A percentile compares a stretch with the other conserved stretches of the same genome.
These are phyloP conservation scores for Scolopax bukidnonensis DNA, from an alignment of 2,797 vertebrate genomes.

Conservation along the genomic window DNA sequence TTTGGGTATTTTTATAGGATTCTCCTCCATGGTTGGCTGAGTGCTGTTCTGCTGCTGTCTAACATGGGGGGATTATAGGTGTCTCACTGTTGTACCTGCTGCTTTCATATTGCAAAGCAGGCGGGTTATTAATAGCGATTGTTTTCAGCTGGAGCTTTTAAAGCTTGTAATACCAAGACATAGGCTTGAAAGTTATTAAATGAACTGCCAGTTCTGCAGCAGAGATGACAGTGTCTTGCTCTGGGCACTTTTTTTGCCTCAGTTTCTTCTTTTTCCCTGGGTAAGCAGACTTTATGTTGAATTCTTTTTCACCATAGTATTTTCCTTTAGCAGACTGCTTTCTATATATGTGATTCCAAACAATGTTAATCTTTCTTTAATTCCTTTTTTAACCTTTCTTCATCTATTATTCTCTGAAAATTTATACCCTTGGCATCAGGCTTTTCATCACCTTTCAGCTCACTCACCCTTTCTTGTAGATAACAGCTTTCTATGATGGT, in stretches of 20 bases:
- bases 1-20: slow-evolving; percentile 66
- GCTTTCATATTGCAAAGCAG: slow-evolving; percentile 49
- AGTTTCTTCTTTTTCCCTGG: slow-evolving; percentile 7
- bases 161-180: slow-evolving; percentile 40
- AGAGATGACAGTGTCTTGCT: slow-evolving; percentile 1
- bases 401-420: not conserved
- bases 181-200: slow-evolving; percentile 49
- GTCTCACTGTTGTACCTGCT: slow-evolving; percentile 47
- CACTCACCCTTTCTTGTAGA: not conserved
- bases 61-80: slow-evolving; percentile 61
- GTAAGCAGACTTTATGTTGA: not conserved
- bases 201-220: slow-evolving; percentile 14
- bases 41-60: slow-evolving; percentile 58
- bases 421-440: not conserved
- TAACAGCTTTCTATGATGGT: not conserved
- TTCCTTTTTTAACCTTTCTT: not conserved
- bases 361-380: not conserved
- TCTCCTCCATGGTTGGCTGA: slow-evolving; percentile 62
- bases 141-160: slow-evolving; percentile 55
- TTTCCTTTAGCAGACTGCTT: not conserved
- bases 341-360: not conserved
- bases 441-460: not conserved
- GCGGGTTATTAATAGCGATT: slow-evolving; percentile 51
- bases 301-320: not conserved
- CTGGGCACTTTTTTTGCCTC: not conserved